Evolutionary conservation across 2,888 invertebrate genomes (phyloP).

Genomic region (Leptura quadrifasciata): DNA sequence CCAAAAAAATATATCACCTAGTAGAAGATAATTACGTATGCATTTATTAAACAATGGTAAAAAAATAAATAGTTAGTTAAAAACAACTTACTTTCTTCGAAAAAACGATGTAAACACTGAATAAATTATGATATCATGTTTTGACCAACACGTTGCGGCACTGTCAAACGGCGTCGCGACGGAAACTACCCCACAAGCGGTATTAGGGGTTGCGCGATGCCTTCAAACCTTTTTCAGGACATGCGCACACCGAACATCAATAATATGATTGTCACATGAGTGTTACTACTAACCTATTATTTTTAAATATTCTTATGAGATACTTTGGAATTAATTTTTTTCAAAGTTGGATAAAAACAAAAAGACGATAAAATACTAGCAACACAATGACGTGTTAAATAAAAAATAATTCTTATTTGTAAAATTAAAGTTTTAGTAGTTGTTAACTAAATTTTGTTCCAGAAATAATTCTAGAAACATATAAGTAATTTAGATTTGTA

Average conservation of each 20-base stretch:
- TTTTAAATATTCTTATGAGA: constrained; percentile 28
- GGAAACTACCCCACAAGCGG: constrained; percentile 39
- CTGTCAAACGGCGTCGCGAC: constrained; percentile 41
- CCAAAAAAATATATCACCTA: neutral
- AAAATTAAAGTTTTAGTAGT: too few species aligned
- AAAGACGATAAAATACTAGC: too few species aligned
- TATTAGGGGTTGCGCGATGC: constrained; percentile 33
- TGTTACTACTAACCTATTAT: constrained; percentile 58
- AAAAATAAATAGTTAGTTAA: constrained; percentile 7
- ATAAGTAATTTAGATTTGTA: too few species aligned
- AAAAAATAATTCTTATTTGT: too few species aligned
- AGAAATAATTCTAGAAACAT: too few species aligned
- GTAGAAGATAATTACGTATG: neutral
- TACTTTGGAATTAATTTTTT: neutral
- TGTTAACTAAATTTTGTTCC: too few species aligned
- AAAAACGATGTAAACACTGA: constrained; percentile 40
- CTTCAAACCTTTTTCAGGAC: constrained; percentile 37
- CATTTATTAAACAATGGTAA: neutral
- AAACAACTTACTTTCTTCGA: constrained; percentile 27
- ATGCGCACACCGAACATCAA: constrained; percentile 57
- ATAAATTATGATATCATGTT: constrained; percentile 36
- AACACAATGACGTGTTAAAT: too few species aligned
- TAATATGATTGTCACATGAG: constrained; percentile 60
- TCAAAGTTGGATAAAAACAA: neutral
- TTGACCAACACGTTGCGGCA: constrained; percentile 37